Conservation (phyloP, 2,797 vertebrate species). For the Parauchenoglanis ngamensis region DNA sequence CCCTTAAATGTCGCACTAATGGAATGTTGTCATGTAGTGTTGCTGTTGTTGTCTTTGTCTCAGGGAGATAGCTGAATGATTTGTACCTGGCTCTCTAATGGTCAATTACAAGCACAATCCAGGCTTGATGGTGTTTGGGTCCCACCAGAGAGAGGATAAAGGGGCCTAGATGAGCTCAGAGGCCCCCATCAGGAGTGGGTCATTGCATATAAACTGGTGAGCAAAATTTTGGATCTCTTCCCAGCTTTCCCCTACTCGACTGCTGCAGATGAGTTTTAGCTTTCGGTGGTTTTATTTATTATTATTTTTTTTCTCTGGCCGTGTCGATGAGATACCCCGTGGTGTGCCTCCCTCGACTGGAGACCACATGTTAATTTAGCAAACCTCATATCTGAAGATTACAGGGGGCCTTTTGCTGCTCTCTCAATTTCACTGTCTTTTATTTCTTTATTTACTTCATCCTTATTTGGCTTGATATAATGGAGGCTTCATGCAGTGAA, state of each 20-base stretch:
- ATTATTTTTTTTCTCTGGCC: constrained; percentile 31
- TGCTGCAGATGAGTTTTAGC: constrained; percentile 56
- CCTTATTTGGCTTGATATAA: constrained; percentile 48
- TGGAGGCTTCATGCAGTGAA: constrained; percentile 37
- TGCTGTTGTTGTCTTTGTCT: constrained; percentile 55
- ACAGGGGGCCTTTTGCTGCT: constrained; percentile 53
- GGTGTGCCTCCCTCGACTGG: constrained; percentile 54
- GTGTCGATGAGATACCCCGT: constrained; percentile 57
- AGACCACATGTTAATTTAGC: constrained; percentile 58
- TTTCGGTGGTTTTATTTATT: constrained; percentile 38
- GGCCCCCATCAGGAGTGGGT: constrained; percentile 63
- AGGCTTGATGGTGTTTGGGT: constrained; percentile 56
- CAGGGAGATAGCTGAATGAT: constrained; percentile 58
- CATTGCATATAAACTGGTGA: constrained; percentile 61
- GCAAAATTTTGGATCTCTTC: constrained; percentile 59
- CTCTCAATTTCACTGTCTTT: constrained; percentile 50
- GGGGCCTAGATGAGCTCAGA: constrained; percentile 60
- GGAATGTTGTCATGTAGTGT: constrained; percentile 60
- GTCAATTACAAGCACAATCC: constrained; percentile 62
- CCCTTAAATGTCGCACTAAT: constrained; percentile 59
- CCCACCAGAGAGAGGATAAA: constrained; percentile 59
- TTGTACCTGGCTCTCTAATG: constrained; percentile 60
- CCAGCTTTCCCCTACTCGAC: constrained; percentile 55
- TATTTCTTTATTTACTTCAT: constrained; percentile 48
- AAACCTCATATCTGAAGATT: constrained; percentile 58